Conservation (phyloP, 1,140 invertebrate species). For the Drosophila prosaltans region DNA sequence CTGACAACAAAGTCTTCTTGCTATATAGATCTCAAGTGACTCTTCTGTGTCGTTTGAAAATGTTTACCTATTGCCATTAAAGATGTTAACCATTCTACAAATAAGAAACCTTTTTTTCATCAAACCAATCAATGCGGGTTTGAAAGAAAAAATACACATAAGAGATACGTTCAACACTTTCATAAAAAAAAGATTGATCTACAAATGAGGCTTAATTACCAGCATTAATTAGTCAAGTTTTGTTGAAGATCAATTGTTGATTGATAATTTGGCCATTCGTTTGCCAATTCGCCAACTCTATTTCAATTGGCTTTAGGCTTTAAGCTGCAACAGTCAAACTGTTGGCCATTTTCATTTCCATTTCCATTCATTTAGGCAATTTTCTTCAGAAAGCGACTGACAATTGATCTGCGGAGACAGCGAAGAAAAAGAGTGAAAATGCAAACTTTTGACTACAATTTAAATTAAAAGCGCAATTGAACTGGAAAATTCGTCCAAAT, state of each 20-base stretch:
- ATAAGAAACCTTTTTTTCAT: conserved; percentile 16
- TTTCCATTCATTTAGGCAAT: conserved; percentile 44
- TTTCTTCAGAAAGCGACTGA: conserved; percentile 51
- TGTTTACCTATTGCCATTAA: conserved; percentile 67
- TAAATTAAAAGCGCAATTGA: conserved; percentile 82
- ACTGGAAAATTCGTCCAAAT: conserved; percentile 80
- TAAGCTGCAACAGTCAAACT: background rate
- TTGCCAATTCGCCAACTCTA: background rate
- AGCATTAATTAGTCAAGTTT: conserved; percentile 8
- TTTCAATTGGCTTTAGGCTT: background rate
- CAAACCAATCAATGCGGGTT: background rate
- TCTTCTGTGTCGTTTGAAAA: conserved; percentile 20
- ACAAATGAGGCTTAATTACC: background rate
- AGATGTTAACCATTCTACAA: conserved; percentile 66
- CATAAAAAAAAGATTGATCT: background rate
- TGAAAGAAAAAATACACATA: background rate
- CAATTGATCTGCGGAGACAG: conserved; percentile 59
- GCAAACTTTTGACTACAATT: conserved; percentile 55
- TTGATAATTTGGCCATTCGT: background rate
- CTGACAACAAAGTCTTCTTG: conserved; percentile 30
- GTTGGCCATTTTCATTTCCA: background rate
- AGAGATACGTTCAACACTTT: background rate
- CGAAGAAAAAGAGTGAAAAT: conserved; percentile 23
- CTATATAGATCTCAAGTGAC: conserved; percentile 36
- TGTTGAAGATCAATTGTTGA: background rate